These are phyloP conservation scores for Oegoconia quadripuncta DNA, from an alignment of 2,888 invertebrate genomes.

Conservation along the genomic window DNA sequence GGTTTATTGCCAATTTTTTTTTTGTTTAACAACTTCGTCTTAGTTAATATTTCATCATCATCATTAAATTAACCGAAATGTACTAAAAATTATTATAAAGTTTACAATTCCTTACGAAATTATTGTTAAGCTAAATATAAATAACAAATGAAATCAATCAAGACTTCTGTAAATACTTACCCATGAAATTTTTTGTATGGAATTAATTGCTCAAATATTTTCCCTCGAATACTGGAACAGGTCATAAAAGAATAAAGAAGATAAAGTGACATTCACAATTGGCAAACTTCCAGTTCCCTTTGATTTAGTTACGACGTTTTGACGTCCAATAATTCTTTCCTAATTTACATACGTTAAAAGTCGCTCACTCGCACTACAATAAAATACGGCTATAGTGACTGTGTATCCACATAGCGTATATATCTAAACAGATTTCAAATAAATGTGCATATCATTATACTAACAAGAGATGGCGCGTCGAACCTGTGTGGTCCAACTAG, in stretches of 20 bases:
- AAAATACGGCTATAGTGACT: neutral
- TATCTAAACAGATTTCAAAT: slow-evolving; percentile 39
- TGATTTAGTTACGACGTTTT: slow-evolving; percentile 4
- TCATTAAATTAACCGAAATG: no score
- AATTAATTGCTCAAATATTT: no score
- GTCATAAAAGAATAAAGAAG: slow-evolving; percentile 8
- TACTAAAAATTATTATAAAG: no score
- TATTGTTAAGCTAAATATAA: no score
- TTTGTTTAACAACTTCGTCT: no score
- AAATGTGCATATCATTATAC: slow-evolving; percentile 76
- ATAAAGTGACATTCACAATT: slow-evolving; percentile 7
- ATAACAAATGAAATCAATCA: no score
- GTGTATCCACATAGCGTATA: neutral
- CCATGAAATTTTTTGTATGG: no score
- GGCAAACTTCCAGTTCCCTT: slow-evolving; percentile 6
- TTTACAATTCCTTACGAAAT: no score
- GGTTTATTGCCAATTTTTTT: no score
- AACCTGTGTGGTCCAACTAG: slow-evolving; percentile 67
- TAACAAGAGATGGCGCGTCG: slow-evolving; percentile 52
- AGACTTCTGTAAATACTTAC: no score
- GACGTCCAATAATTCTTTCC: slow-evolving; percentile 7
- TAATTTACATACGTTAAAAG: slow-evolving; percentile 10
- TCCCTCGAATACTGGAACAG: slow-evolving; percentile 1
- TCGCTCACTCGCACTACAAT: neutral
- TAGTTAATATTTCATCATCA: no score